Percentiles rank a stretch among this genome's conserved stretches.
These are phyloP conservation scores for Sterrhoptilus dennistouni DNA, from an alignment of 2,113 vertebrate genomes.

Conservation along the genomic window DNA sequence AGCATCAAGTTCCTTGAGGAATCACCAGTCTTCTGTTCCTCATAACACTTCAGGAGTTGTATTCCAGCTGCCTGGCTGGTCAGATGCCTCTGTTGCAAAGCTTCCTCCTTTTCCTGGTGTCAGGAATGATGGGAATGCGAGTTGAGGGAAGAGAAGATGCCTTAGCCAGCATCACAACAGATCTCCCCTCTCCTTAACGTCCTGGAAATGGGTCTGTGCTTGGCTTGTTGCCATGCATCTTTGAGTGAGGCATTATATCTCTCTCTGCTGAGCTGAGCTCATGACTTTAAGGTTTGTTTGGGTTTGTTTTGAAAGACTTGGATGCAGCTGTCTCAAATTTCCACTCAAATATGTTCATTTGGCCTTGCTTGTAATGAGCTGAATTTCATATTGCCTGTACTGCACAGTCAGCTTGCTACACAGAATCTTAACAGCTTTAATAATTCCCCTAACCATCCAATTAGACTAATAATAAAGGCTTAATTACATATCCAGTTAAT, in stretches of 20 bases:
- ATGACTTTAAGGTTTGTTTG: slow-evolving; percentile 39
- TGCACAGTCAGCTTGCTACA: slow-evolving; percentile 54
- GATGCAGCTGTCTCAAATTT: slow-evolving; percentile 44
- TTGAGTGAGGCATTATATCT: not conserved
- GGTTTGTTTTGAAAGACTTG: slow-evolving; percentile 43
- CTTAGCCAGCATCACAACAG: not conserved
- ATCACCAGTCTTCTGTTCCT: not conserved
- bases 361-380: slow-evolving; percentile 58
- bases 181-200: not conserved
- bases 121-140: not conserved
- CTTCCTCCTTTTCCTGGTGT: not conserved
- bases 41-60: not conserved
- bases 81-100: not conserved
- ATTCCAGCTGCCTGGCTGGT: not conserved
- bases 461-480: slow-evolving; percentile 71
- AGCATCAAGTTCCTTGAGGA: not conserved
- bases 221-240: not conserved
- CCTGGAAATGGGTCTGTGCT: not conserved
- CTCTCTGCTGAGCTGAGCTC: not conserved
- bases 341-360: slow-evolving; percentile 47
- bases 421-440: slow-evolving; percentile 66
- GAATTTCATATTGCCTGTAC: slow-evolving; percentile 62
- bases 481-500: slow-evolving; percentile 70
- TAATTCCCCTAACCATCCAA: slow-evolving; percentile 73
- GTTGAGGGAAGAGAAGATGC: not conserved